Evolutionary conservation across 2,113 vertebrate species (phyloP), one percentile per base, ranked within the genome.

Genomic region (Phalacrocorax aristotelis): DNA sequence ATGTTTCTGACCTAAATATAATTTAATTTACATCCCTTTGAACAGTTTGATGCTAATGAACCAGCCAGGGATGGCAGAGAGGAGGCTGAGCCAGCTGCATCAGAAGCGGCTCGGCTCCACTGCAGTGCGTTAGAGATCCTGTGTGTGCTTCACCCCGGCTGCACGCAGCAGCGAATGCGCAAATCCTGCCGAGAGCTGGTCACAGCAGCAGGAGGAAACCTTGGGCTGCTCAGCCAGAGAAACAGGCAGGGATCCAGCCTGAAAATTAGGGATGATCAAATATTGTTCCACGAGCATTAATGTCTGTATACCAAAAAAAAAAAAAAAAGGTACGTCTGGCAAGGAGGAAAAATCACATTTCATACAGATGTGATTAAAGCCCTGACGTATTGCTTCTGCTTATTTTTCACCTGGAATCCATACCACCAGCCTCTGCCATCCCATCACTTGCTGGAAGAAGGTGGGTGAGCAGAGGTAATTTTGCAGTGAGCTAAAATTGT

Each of bases 1-100:
- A 96, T 54, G 74, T 97, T 94, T 92, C 74, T 96, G 96, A 97
- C 96, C 96, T 96, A 98, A 98, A 98, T 98, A 96, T 97, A 97
- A 97, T 91, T 85, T 30, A 10, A 96, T 96, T 97, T 96, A 96
- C 97, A 98, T 98, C 96, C 97, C 96, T 97, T 97, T 97, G 96
- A 97, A 97, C 62, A 76, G 97, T 88, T 79, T 30, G 82, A 97
- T 96, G 95, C 95, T 93, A 95, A 96, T 96, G 96, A 98, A 94
- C 80, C 95, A 97, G 97, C 85, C 60, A 19, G 93, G 64, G 93
- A 75, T 74, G 91, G 87, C 93, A 77, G 93, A 70, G 97, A 95
- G 96, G 97, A 95, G 95, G 95, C 96, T 94, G 94, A 96, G 97
- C 93, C 90, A 96, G 91, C 93, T 34, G 86, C 94, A 97, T 87